Conservation (phyloP, 2,888 invertebrate species). For the Empis stercorea region DNA sequence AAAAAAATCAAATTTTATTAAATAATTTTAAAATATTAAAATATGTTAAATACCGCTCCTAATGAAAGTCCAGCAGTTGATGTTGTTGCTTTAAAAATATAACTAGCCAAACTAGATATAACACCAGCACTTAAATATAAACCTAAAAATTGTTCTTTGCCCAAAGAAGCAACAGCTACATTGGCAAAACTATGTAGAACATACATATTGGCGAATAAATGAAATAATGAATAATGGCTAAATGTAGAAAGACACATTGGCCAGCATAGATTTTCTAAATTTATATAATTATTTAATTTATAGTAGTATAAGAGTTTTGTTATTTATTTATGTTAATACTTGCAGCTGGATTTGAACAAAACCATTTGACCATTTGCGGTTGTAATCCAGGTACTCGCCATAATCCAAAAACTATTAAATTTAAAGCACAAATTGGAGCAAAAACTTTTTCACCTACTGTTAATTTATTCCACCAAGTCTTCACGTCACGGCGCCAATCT, state of each 20-base stretch:
- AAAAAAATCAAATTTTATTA: neutral
- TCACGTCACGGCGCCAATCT: constrained; percentile 19
- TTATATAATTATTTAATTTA: neutral
- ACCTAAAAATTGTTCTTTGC: constrained; percentile 84
- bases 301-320: no score
- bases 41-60: constrained; percentile 58
- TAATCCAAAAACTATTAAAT: constrained; percentile 63
- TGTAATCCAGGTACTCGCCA: constrained; percentile 67
- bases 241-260: constrained; percentile 92
- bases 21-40: neutral
- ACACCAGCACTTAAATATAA: constrained; percentile 83
- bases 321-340: constrained; percentile 34
- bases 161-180: constrained; percentile 55
- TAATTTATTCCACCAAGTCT: constrained; percentile 53
- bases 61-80: constrained; percentile 65
- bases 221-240: constrained; percentile 78
- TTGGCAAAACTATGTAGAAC: constrained; percentile 70
- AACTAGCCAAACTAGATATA: constrained; percentile 73
- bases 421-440: constrained; percentile 63
- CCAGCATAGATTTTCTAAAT: constrained; percentile 57
- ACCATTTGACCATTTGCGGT: constrained; percentile 67
- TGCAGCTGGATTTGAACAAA: constrained; percentile 68
- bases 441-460: constrained; percentile 66
- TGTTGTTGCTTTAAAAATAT: constrained; percentile 59
- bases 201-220: constrained; percentile 91